phyloP scores from a whole-genome alignment of 2,113 vertebrate species.

The Platysteira castanea region DNA sequence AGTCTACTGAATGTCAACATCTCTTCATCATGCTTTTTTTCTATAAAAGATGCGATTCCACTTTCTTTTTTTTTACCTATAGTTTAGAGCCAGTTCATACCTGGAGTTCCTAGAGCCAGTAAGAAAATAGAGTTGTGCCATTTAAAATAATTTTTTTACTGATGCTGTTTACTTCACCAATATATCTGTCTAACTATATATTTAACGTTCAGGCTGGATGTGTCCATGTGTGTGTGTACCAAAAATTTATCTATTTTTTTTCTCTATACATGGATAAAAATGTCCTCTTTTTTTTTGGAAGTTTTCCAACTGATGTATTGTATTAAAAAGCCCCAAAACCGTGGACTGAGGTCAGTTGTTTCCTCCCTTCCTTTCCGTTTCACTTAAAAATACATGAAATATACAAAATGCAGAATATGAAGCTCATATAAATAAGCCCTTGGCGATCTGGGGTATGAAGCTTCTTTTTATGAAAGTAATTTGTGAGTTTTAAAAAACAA shows the following conservation, averaged over 20 bases:
- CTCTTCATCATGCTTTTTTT: neutral
- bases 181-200: neutral
- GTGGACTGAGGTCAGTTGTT: neutral
- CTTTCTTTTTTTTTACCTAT: neutral
- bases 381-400: neutral
- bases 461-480: neutral
- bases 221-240: neutral
- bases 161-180: neutral
- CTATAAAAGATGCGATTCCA: neutral
- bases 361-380: neutral
- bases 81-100: neutral
- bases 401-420: neutral
- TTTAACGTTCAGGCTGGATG: neutral
- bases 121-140: neutral
- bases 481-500: neutral
- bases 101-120: neutral
- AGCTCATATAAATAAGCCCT: neutral
- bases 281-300: neutral
- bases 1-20: neutral
- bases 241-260: neutral
- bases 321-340: fast-evolving
- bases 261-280: neutral
- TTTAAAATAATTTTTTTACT: neutral
- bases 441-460: neutral
- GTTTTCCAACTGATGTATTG: neutral